These are phyloP conservation scores for Elymnias hypermnestra DNA, from an alignment of 1,140 invertebrate species.

Conservation along the genomic window DNA sequence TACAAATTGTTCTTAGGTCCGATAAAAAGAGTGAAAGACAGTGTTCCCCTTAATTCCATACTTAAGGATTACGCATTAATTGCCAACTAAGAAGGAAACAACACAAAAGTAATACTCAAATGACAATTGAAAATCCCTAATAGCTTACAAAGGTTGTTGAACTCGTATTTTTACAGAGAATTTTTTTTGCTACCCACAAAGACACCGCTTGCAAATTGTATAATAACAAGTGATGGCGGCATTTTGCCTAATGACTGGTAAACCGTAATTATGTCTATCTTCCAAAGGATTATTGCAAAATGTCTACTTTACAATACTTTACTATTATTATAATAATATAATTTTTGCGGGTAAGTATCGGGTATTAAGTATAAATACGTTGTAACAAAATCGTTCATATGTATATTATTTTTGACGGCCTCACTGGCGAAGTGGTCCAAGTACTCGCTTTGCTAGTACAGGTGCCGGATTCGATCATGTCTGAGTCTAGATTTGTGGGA, in stretches of 20 bases:
- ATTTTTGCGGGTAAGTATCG: neutral
- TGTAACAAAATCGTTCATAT: no score
- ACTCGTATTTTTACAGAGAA: slow-evolving; percentile 6
- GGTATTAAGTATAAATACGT: neutral
- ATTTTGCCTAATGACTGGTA: slow-evolving; percentile 15
- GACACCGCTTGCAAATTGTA: slow-evolving; percentile 13
- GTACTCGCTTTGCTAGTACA: no score
- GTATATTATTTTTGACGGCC: no score
- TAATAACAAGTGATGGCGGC: slow-evolving; percentile 10
- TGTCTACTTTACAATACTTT: slow-evolving; percentile 9
- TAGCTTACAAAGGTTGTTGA: slow-evolving; percentile 17
- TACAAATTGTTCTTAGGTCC: no score
- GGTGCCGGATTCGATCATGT: no score
- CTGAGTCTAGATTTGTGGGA: no score
- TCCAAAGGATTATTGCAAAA: slow-evolving; percentile 10
- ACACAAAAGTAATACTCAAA: slow-evolving; percentile 28
- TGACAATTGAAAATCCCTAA: slow-evolving; percentile 15
- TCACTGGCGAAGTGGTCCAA: no score
- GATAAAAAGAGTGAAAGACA: neutral
- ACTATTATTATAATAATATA: neutral
- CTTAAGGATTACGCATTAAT: slow-evolving; percentile 6
- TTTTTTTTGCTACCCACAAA: slow-evolving; percentile 7
- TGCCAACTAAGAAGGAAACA: slow-evolving; percentile 31
- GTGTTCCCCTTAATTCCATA: neutral
- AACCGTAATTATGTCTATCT: slow-evolving; percentile 6